Base-by-base conservation (phyloP, 2,113 vertebrate genomes). In the Ramphastos sulfuratus region DNA sequence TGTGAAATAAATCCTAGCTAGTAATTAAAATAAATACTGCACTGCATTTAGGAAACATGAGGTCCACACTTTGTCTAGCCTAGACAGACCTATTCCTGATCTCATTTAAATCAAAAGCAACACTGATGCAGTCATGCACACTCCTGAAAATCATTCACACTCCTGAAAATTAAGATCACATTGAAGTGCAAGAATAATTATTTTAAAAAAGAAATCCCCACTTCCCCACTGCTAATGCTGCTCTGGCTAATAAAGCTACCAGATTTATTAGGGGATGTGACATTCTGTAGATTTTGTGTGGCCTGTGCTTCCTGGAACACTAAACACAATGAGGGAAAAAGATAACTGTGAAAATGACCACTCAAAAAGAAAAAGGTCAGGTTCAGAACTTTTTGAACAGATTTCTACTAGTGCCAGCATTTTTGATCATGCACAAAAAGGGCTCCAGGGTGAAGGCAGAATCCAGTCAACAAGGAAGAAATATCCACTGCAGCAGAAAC, bases 21-120 rank as follows among this genome's bases (percentile, higher is more conserved):
- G 82, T 83, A 94, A 94, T 95, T 95, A 89, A 81, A 87, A 77
- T 63, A 89, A 92, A 87, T 89, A 80, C 59, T 58, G 54, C 52
- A 30, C 63, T 89, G 46, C 75, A n/a, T 89, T 85, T 83, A 89
- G 72, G 76, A 92, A 91, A 64, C 39, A 42, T 9, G 39, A 83
- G 59, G 24, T 90, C 44, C 61, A 56, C 31, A 6, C 56, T 89
- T 54, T 35, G 37, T 63, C 54, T 79, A 73, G n/a, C 65, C n/a
- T 70, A 54, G 61, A 60, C 65, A 82, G 58, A 82, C 17, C 23
- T 79, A 31, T 37, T 88, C 35, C 39, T 82, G 33, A 13, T 87
- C 46, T 92, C 58, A 56, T 50, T 78, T 66, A 76, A 90, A 78
- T 92, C 44, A 87, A 72, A 87, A 88, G 35, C 46, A 71, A 25